Conservation (phyloP, 53 echinoderm and acorn worm species). For the Echinarachnius parma region DNA sequence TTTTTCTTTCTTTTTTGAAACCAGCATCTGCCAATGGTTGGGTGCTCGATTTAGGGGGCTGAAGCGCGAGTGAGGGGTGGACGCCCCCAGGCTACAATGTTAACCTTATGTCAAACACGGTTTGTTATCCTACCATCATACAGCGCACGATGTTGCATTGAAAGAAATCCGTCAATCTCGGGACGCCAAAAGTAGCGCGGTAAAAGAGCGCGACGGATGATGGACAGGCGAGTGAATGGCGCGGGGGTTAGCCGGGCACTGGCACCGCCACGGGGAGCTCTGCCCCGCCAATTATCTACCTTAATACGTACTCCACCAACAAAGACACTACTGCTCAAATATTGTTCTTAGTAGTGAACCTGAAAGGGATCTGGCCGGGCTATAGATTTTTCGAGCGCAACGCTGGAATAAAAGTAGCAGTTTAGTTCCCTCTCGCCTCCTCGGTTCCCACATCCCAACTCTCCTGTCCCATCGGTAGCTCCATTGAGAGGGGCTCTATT, state of each 20-base stretch:
- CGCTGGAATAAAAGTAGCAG: constrained; percentile 48
- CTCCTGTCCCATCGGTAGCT: constrained; percentile 22
- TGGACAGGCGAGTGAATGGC: constrained; percentile 60
- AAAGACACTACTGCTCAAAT: constrained; percentile 91
- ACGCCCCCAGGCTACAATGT: constrained; percentile 74
- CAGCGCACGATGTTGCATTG: constrained; percentile 72
- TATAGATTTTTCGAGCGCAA: constrained; percentile 59
- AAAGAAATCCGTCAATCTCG: constrained; percentile 79
- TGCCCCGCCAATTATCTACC: constrained; percentile 78
- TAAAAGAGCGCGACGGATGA: constrained; percentile 41
- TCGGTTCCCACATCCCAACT: neutral
- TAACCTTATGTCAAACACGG: constrained; percentile 94
- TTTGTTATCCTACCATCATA: constrained; percentile 83
- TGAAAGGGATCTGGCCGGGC: constrained; percentile 74
- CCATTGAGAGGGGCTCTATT: neutral
- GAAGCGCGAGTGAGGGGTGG: constrained; percentile 5
- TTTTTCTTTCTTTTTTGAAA: no score
- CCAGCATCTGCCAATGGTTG: constrained; percentile 78
- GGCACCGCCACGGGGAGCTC: constrained; percentile 66
- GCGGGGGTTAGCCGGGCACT: constrained; percentile 46
- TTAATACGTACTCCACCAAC: constrained; percentile 81
- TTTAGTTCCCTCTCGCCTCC: constrained; percentile 5
- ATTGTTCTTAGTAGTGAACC: constrained; percentile 87
- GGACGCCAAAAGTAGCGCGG: constrained; percentile 46
- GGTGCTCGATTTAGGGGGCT: constrained; percentile 49